These are phyloP conservation scores for Crocuta crocuta DNA, from an alignment of 2,113 vertebrate genomes.

Conservation along the genomic window DNA sequence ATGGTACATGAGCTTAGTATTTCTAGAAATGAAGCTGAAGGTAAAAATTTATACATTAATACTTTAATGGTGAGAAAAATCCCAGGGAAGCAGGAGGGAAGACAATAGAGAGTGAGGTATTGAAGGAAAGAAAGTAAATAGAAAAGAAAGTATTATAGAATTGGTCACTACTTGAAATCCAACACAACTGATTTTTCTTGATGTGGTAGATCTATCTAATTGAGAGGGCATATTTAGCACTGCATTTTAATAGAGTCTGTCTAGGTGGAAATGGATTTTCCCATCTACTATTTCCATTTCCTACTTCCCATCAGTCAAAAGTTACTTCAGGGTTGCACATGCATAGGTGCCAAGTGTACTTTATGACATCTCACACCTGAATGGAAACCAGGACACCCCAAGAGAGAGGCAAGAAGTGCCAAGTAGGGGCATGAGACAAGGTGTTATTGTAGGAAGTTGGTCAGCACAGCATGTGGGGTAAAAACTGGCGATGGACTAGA, in stretches of 20 bases:
- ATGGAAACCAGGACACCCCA: not conserved
- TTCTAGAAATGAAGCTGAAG: slow-evolving; percentile 13
- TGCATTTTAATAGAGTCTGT: not conserved
- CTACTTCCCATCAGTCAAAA: not conserved
- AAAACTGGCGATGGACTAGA: not conserved
- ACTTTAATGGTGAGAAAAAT: not conserved
- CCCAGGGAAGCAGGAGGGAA: not conserved
- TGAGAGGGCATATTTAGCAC: not conserved
- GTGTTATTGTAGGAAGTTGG: not conserved
- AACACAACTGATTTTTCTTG: not conserved
- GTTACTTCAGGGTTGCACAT: not conserved
- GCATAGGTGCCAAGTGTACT: not conserved
- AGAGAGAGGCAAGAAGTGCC: not conserved
- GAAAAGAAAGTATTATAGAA: not conserved
- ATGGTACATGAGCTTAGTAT: not conserved
- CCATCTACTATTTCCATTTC: not conserved
- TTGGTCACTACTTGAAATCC: not conserved
- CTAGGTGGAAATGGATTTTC: not conserved
- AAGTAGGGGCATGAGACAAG: not conserved
- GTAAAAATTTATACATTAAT: not conserved
- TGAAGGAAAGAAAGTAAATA: not conserved
- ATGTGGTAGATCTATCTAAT: not conserved
- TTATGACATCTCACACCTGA: not conserved
- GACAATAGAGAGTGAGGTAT: not conserved
- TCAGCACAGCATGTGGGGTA: not conserved